Percentiles rank a stretch among this genome's conserved stretches.
Conservation (phyloP, 2,888 invertebrate genomes). For the Caprella mutica region DNA sequence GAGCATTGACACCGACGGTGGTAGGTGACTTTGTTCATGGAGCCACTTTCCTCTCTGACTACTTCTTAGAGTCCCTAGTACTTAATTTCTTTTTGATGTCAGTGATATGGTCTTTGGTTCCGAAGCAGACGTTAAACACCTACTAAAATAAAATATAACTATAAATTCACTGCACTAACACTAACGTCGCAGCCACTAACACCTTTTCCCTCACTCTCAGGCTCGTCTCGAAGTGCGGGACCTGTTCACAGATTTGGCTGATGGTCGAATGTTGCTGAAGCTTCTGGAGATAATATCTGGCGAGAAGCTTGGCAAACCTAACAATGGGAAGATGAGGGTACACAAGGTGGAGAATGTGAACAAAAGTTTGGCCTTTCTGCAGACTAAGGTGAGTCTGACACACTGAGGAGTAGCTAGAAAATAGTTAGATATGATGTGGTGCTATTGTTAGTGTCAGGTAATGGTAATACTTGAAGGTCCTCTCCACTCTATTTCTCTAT, state of each 20-base stretch:
- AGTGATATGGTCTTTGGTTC: too few species aligned
- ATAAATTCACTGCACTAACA: too few species aligned
- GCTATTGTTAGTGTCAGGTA: neutral
- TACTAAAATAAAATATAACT: too few species aligned
- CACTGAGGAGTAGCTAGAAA: neutral
- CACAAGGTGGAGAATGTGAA: constrained; percentile 99
- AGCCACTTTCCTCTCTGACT: too few species aligned
- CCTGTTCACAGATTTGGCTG: constrained; percentile 88
- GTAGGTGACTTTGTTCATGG: too few species aligned
- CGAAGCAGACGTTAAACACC: too few species aligned
- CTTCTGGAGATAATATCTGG: constrained; percentile 97
- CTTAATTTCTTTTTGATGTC: too few species aligned
- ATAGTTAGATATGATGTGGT: neutral
- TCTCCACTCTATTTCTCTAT: neutral
- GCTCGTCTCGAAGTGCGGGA: constrained; percentile 97
- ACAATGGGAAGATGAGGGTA: constrained; percentile 88
- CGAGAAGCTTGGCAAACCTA: constrained; percentile 91
- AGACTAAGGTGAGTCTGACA: constrained; percentile 63
- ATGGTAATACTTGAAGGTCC: neutral
- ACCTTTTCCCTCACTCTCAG: too few species aligned
- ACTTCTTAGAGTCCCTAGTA: too few species aligned
- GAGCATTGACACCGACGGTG: too few species aligned
- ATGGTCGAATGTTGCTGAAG: constrained; percentile 82
- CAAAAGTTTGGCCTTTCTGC: constrained; percentile 87
- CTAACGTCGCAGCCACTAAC: too few species aligned